These are phyloP conservation scores for Larimichthys crocea DNA, from an alignment of 2,113 vertebrate species.

Conservation along the genomic window DNA sequence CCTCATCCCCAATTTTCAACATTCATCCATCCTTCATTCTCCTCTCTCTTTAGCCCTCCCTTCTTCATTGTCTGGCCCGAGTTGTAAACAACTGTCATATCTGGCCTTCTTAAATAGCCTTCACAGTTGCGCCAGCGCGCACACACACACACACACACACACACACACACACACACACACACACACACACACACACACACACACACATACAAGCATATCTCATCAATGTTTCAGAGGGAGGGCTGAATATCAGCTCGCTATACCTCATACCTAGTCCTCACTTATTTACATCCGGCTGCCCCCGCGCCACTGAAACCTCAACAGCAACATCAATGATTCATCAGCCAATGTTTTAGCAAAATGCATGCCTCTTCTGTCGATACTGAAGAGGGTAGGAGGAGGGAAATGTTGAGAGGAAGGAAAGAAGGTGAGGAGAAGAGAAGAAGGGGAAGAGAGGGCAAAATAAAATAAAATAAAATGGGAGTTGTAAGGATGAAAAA, in stretches of 20 bases:
- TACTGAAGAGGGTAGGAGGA: constrained; percentile 55
- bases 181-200: constrained; percentile 39
- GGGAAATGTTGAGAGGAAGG: constrained; percentile 11
- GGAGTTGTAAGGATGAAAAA: background rate
- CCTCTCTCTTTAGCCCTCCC: constrained; percentile 17
- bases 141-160: background rate
- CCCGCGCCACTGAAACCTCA: constrained; percentile 80
- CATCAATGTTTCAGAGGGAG: constrained; percentile 81
- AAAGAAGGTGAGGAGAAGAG: constrained; percentile 21
- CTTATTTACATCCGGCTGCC: constrained; percentile 84
- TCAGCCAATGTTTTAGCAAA: constrained; percentile 82
- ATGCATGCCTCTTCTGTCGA: constrained; percentile 76
- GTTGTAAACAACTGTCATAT: constrained; percentile 83
- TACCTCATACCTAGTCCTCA: constrained; percentile 77
- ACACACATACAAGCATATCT: constrained; percentile 60
- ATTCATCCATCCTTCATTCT: constrained; percentile 25
- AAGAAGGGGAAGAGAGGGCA: background rate
- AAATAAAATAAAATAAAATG: background rate
- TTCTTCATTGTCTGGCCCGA: constrained; percentile 61
- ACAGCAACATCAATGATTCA: constrained; percentile 83
- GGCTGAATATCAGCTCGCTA: constrained; percentile 76
- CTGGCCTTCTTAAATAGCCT: constrained; percentile 78
- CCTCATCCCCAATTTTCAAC: background rate
- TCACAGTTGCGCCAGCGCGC: constrained; percentile 50
- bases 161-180: constrained; percentile 7